Conservation (phyloP, 2,797 vertebrate genomes). For the Gallirallus australis region DNA sequence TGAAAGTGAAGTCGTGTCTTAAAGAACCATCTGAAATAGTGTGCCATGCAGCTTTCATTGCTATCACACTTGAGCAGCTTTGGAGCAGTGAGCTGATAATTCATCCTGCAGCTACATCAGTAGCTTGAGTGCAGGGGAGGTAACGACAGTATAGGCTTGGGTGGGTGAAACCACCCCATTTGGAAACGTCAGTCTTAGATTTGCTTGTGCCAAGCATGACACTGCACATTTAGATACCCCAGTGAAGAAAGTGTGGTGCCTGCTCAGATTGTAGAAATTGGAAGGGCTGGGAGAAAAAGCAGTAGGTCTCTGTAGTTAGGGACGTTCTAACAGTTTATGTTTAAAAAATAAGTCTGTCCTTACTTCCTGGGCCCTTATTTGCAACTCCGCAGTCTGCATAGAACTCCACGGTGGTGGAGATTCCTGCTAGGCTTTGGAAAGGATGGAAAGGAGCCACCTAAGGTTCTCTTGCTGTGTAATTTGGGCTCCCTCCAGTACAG, state of each 20-base stretch:
- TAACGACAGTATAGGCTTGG: not conserved
- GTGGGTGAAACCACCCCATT: not conserved
- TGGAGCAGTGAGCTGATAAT: constrained; percentile 43
- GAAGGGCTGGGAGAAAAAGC: not conserved
- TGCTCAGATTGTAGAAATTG: not conserved
- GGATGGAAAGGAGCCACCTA: not conserved
- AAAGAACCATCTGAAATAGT: not conserved
- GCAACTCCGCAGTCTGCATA: not conserved
- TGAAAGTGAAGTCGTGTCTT: not conserved
- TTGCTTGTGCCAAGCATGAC: not conserved
- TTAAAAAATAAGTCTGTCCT: not conserved
- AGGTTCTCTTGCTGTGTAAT: not conserved
- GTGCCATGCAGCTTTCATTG: not conserved
- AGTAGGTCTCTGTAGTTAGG: not conserved
- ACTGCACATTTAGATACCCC: not conserved
- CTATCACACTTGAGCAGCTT: constrained; percentile 31
- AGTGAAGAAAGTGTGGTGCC: not conserved
- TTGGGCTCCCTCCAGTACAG: not conserved
- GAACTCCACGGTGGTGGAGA: not conserved
- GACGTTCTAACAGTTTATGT: not conserved
- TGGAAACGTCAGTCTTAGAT: not conserved
- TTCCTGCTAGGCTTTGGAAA: not conserved
- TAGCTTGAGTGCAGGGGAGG: not conserved
- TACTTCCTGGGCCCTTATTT: not conserved
- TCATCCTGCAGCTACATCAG: not conserved